These are phyloP conservation scores for Phrynocephalus versicolor DNA, from an alignment of 2,113 vertebrate genomes.

Conservation along the genomic window DNA sequence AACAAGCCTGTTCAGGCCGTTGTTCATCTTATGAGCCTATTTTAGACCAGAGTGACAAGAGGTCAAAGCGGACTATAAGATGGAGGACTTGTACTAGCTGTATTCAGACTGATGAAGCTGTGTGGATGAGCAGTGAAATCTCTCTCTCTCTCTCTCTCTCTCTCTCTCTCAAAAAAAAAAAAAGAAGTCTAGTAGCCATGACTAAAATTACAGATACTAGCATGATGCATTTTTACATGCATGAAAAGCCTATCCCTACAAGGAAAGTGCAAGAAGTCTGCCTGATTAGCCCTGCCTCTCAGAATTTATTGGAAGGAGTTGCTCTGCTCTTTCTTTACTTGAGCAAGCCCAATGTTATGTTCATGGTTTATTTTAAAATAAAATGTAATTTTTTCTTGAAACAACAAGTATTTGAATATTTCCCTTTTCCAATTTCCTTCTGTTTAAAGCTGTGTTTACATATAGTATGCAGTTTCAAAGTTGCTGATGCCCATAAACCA, in stretches of 20 bases:
- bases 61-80: no score
- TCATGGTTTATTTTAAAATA: not conserved
- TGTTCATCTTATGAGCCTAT: no score
- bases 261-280: no score
- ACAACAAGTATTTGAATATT: not conserved
- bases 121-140: no score
- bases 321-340: not conserved
- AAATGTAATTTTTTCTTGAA: no score
- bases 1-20: no score
- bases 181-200: no score
- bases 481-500: not conserved
- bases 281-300: not conserved
- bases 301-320: not conserved
- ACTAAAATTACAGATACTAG: not conserved
- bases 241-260: not conserved
- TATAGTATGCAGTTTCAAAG: not conserved
- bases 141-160: no score
- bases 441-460: not conserved
- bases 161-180: no score
- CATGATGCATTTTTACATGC: not conserved
- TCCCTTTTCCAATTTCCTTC: not conserved
- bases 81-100: no score
- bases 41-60: no score
- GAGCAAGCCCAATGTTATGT: not conserved
- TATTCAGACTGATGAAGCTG: no score